Base-by-base conservation (phyloP, 2,113 vertebrate species). In the Romanogobio albipinnatus region DNA sequence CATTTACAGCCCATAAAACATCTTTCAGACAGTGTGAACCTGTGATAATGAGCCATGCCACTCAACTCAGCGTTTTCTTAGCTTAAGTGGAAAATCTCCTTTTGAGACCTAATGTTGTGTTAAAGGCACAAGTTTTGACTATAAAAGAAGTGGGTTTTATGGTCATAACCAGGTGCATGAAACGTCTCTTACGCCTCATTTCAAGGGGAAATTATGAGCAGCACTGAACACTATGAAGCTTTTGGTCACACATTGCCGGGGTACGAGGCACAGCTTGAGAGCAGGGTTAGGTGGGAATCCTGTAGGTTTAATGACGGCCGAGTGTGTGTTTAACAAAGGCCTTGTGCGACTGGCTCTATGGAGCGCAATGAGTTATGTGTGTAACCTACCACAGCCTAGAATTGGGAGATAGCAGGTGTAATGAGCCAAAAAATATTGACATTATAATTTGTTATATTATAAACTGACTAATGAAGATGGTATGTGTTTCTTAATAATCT, bases 131-230 rank as follows among this genome's bases (percentile, higher is more conserved):
- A 45, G 33, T 51, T 76, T 58, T 24, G 33, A 45, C 51, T 29
- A 43, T 47, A 36, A 81, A 82, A 74, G 19, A 33, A 82, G 76
- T 77, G n/a, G 74, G 74, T 86, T 83, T 87, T 82, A 85, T 56
- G 78, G 49, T 76, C 64, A 68, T 70, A 79, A 19, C 36, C 87
- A 84, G 77, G 80, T 84, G 81, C 47, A 19, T 79, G 71, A 80
- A 75, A 87, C 33, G 61, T 86, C 81, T 81, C 14, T 73, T 75
- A 81, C 3, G 24, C 73, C 76, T 87, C 71, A 81, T 83, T 85
- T 77, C 39, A 39, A 66, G 19, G 29, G 53, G 22, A 33, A 43
- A 61, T 75, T 45, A 82, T 56, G 83, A 75, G 33, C 68, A n/a
- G 71, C 66, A 51, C 22, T 14, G 45, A 62, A 79, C 56, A 33